Conservation (phyloP, 2,113 vertebrate species). For the Scomber scombrus region DNA sequence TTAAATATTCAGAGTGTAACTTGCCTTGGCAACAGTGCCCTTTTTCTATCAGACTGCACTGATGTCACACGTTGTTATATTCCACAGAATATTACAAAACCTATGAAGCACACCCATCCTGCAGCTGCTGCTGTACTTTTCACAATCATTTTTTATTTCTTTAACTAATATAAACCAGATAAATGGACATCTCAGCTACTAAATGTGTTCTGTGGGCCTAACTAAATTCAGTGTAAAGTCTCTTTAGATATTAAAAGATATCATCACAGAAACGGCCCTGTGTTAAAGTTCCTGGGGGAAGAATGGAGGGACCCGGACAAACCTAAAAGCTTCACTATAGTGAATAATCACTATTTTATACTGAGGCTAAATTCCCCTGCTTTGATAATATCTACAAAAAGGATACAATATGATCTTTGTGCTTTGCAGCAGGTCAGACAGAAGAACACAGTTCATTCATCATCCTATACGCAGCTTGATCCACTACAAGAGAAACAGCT, state of each 20-base stretch:
- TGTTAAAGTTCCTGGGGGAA: conserved; percentile 82
- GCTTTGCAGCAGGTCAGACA: conserved; percentile 23
- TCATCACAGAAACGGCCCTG: conserved; percentile 69
- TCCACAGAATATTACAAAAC: conserved; percentile 2
- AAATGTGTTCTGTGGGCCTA: no score
- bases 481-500: neutral
- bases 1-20: conserved; percentile 66
- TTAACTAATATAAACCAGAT: neutral
- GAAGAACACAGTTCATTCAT: conserved; percentile 6
- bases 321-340: conserved; percentile 2
- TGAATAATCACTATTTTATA: no score
- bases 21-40: neutral
- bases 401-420: conserved; percentile 8
- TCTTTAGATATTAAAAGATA: neutral
- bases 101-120: neutral
- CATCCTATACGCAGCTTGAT: neutral
- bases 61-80: conserved; percentile 14
- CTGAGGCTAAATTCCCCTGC: neutral
- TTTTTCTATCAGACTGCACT: conserved; percentile 38
- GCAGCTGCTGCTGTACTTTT: neutral
- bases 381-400: conserved; percentile 1
- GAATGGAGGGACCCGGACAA: conserved; percentile 57
- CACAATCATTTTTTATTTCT: no score
- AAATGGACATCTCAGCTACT: neutral
- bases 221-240: neutral